phyloP scores from a whole-genome alignment of 2,888 invertebrate genomes.

The Catocala sponsa region DNA sequence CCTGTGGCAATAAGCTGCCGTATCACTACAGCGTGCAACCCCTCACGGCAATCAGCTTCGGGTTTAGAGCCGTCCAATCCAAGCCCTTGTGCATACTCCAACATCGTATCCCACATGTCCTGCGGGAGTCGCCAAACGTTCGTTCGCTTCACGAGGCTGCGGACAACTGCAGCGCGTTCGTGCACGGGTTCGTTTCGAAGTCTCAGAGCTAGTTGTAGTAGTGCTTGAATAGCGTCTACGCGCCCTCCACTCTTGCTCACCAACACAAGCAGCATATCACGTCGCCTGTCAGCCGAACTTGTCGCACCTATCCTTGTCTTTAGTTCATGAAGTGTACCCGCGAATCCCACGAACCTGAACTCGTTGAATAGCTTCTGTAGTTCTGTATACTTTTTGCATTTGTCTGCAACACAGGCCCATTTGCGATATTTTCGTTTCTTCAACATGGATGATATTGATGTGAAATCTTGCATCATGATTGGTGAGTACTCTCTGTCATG shows the following conservation, averaged over 20 bases:
- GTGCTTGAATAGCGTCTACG: conserved; percentile 53
- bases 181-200: conserved; percentile 69
- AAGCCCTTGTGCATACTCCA: conserved; percentile 64
- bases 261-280: conserved; percentile 71
- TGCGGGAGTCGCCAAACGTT: conserved; percentile 67
- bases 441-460: no score
- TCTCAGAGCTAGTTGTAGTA: conserved; percentile 59
- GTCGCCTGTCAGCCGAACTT: conserved; percentile 62
- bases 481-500: not conserved
- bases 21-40: conserved; percentile 69
- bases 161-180: conserved; percentile 67
- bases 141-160: conserved; percentile 72
- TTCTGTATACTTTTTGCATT: conserved; percentile 34
- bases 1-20: conserved; percentile 58
- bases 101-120: conserved; percentile 61
- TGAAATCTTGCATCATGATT: no score
- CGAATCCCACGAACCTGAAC: conserved; percentile 67
- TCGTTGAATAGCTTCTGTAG: conserved; percentile 69
- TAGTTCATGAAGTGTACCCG: conserved; percentile 63
- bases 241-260: conserved; percentile 72
- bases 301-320: conserved; percentile 58
- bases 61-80: conserved; percentile 66
- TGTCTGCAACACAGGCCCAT: no score
- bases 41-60: conserved; percentile 65
- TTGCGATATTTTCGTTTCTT: not conserved